These are phyloP conservation scores for Lysandra coridon DNA, from an alignment of 2,888 invertebrate genomes.

Conservation along the genomic window DNA sequence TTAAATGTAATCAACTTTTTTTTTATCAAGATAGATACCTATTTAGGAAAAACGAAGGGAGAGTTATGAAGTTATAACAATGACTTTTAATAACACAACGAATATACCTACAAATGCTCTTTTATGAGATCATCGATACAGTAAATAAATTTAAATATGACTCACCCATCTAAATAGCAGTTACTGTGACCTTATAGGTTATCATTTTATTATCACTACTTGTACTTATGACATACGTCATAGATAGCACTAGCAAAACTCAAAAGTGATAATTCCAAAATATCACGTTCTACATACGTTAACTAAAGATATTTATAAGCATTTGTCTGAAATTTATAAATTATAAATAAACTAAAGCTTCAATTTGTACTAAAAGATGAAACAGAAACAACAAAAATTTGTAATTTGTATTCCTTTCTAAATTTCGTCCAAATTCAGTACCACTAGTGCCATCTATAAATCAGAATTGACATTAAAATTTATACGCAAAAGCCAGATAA, in stretches of 20 bases:
- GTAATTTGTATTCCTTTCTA: constrained; percentile 49
- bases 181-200: constrained; percentile 75
- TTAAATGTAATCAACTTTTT: neutral
- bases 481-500: constrained; percentile 5
- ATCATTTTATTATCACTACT: constrained; percentile 66
- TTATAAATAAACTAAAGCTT: constrained; percentile 41
- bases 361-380: constrained; percentile 51
- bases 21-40: neutral
- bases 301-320: neutral
- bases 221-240: constrained; percentile 52
- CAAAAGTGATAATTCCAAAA: neutral
- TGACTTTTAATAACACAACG: constrained; percentile 39
- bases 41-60: neutral
- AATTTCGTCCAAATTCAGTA: constrained; percentile 56
- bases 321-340: constrained; percentile 35
- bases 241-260: constrained; percentile 43
- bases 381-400: constrained; percentile 61
- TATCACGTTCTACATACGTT: neutral
- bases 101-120: constrained; percentile 49
- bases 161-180: constrained; percentile 74
- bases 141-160: constrained; percentile 81
- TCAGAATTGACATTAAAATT: neutral
- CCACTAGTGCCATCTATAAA: constrained; percentile 62
- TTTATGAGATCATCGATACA: constrained; percentile 79
- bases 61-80: constrained; percentile 34